Base-by-base conservation (phyloP, 2,888 invertebrate genomes). In the Nudaria mundana region DNA sequence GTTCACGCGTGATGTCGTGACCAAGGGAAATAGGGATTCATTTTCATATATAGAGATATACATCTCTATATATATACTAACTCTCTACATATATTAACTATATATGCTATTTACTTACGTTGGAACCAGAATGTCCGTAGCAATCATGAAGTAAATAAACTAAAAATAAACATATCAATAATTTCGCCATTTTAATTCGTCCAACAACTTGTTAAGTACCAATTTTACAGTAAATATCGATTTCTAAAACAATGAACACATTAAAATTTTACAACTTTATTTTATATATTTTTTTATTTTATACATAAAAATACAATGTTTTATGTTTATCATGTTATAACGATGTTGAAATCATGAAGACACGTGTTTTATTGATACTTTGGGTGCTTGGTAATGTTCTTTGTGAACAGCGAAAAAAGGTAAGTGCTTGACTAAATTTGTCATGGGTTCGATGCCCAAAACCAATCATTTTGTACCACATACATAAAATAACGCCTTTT, bases 321-420 rank as follows among this genome's bases (percentile, higher is more conserved):
- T 50, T 37, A 37, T 29, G 23, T 30, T 8, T 10, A 29, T 22
- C 28, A 29, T 37, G 37, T 41, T 26, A 20, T 35, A 48, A 52
- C 24, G 38, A 57, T 51, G 56, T 46, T 33, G 41, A 60, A 58
- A 57, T 25, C 23, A 68, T 68, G 67, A 49, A 51, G 44, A 36
- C 38, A 10, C 3, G 49, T 40, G 30, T 56, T 37, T 45, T 66
- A 30, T 48, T 64, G 11, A 35, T 63, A 39, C 42, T 65, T 15
- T 37, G 61, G 30, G 41, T 38, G 15, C 36, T 54, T 33, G 44
- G 52, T 34, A 31, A 40, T 3, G 51, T 50, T 8, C 40, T 56
- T 23, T 49, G 48, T 6, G 44, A 56, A 24, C 44, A 53, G 35
- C 37, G 54, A 38, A 50, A 40, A 3, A 42, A 44, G 48, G 70